Percentiles rank a stretch among this genome's conserved stretches.
phyloP scores from a whole-genome alignment of 2,888 invertebrate species.

The Drosophila anceps region DNA sequence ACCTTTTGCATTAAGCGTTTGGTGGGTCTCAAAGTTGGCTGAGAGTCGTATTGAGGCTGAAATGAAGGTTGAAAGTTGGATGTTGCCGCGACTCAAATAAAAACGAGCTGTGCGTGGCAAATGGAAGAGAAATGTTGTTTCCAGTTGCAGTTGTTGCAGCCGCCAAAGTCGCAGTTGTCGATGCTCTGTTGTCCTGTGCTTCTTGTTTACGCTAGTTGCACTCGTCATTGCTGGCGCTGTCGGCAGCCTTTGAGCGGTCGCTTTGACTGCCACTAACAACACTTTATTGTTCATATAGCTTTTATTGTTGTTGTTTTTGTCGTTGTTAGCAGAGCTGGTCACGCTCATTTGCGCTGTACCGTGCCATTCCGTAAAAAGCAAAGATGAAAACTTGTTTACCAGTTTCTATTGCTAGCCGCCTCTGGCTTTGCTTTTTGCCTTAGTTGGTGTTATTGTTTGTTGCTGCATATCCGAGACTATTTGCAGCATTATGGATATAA shows the following conservation, averaged over 20 bases:
- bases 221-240: constrained; percentile 49
- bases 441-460: constrained; percentile 65
- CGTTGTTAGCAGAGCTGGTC: constrained; percentile 27
- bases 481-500: constrained; percentile 66
- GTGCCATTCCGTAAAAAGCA: constrained; percentile 28
- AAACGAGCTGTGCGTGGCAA: constrained; percentile 24
- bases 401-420: constrained; percentile 60
- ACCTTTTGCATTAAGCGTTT: constrained; percentile 6
- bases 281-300: constrained; percentile 19
- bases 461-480: constrained; percentile 68
- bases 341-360: constrained; percentile 42
- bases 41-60: neutral
- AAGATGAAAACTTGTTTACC: constrained; percentile 71
- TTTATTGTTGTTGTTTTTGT: constrained; percentile 23
- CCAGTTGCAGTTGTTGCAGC: constrained; percentile 44
- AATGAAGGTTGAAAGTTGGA: neutral
- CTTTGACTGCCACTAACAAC: constrained; percentile 67
- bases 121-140: constrained; percentile 61
- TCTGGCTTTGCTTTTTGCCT: constrained; percentile 60
- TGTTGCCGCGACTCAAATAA: constrained; percentile 6
- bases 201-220: constrained; percentile 59
- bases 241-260: constrained; percentile 68
- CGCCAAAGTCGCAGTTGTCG: constrained; percentile 14
- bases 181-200: constrained; percentile 39
- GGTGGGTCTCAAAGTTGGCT: neutral